A percentile compares a stretch with the other conserved stretches of the same genome.
phyloP scores from a whole-genome alignment of 2,888 invertebrate species.

The Nymphalis c-album region DNA sequence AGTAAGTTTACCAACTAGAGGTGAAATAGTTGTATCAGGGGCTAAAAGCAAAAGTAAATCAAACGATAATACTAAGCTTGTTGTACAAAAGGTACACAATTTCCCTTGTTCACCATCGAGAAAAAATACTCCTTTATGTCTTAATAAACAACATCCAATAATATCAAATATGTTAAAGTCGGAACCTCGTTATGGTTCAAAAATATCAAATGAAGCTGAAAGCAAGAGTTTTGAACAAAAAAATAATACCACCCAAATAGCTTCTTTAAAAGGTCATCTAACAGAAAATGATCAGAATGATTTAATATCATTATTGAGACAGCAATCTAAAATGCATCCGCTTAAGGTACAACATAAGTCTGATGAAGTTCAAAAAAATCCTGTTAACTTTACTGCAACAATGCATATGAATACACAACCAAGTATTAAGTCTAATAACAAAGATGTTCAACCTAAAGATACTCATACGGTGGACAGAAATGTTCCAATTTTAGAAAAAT shows the following conservation, averaged over 20 bases:
- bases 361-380: slow-evolving; percentile 26
- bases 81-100: slow-evolving; percentile 24
- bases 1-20: slow-evolving; percentile 39
- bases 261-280: slow-evolving; percentile 36
- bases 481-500: slow-evolving; percentile 1
- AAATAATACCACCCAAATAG: slow-evolving; percentile 1
- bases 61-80: slow-evolving; percentile 20
- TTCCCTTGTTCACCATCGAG: neutral
- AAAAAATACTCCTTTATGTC: slow-evolving; percentile 2
- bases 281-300: slow-evolving; percentile 63
- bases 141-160: slow-evolving; percentile 30
- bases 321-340: slow-evolving; percentile 54
- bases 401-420: slow-evolving; percentile 2
- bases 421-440: neutral
- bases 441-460: neutral
- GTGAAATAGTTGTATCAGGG: slow-evolving; percentile 40
- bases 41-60: slow-evolving; percentile 26
- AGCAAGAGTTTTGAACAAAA: slow-evolving; percentile 13
- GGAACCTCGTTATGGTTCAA: slow-evolving; percentile 2
- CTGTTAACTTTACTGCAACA: slow-evolving; percentile 5
- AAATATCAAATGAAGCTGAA: slow-evolving; percentile 10
- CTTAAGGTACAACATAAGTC: slow-evolving; percentile 18
- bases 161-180: slow-evolving; percentile 37
- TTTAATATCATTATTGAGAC: slow-evolving; percentile 54
- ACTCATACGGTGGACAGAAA: neutral